These are phyloP conservation scores for Baccha elongata DNA, from an alignment of 2,888 invertebrate species.

Conservation along the genomic window DNA sequence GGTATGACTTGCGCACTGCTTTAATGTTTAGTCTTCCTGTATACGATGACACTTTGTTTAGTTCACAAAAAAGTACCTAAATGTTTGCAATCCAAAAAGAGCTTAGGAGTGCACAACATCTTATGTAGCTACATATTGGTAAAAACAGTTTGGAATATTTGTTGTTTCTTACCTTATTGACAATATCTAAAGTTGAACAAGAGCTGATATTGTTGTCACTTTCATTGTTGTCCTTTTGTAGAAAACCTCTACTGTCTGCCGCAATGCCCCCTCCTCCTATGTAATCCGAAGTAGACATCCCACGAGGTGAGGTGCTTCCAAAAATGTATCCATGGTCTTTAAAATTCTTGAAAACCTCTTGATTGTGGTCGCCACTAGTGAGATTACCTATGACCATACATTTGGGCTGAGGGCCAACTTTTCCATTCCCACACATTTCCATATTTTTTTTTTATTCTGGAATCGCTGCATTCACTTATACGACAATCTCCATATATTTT, in stretches of 20 bases:
- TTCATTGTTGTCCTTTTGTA: conserved; percentile 80
- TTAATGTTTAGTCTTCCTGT: not conserved
- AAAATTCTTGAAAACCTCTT: conserved; percentile 74
- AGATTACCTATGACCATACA: conserved; percentile 65
- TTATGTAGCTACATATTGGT: not conserved
- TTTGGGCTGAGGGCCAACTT: conserved; percentile 52
- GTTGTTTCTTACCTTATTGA: conserved; percentile 79
- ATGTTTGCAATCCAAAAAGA: too few species aligned
- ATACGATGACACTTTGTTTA: not conserved
- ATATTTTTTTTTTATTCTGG: conserved; percentile 12
- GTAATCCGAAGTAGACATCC: conserved; percentile 69
- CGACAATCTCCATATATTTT: not conserved
- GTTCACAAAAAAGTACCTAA: not conserved
- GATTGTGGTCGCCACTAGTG: conserved; percentile 54
- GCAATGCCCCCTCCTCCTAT: conserved; percentile 21
- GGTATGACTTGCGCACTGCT: too few species aligned
- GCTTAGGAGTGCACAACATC: too few species aligned
- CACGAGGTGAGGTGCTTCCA: conserved; percentile 80
- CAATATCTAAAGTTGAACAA: conserved; percentile 81
- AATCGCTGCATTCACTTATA: not conserved
- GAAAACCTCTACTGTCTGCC: conserved; percentile 59
- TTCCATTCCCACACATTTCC: conserved; percentile 67
- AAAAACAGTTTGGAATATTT: not conserved
- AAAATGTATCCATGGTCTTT: conserved; percentile 78
- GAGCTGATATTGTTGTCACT: conserved; percentile 82